A percentile compares a stretch with the other conserved stretches of the same genome.
Conservation (phyloP, 2,113 vertebrate genomes). For the Syrrhaptes paradoxus region DNA sequence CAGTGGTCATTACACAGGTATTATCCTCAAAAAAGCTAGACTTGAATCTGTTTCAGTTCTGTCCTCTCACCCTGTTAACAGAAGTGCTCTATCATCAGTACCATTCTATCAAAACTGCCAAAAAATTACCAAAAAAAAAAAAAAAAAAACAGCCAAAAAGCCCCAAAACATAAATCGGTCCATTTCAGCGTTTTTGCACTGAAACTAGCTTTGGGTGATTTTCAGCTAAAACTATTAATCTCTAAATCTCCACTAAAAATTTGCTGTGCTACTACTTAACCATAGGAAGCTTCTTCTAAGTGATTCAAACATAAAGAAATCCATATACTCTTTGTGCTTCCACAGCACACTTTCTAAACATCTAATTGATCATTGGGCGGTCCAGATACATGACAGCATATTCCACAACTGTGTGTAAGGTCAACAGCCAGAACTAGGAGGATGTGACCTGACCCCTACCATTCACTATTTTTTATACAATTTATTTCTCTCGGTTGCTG, state of each 20-base stretch:
- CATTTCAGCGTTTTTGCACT: neutral
- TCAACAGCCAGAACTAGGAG: neutral
- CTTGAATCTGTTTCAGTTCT: neutral
- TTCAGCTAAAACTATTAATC: conserved; percentile 49
- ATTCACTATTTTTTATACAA: neutral
- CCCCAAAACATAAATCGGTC: neutral
- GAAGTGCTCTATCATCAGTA: neutral
- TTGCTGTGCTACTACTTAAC: neutral
- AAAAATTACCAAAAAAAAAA: too few relatives aligned
- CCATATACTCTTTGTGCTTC: neutral
- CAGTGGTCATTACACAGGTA: neutral
- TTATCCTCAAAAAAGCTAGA: neutral
- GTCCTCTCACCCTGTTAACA: neutral
- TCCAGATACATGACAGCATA: neutral
- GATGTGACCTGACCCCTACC: neutral
- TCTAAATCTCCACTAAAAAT: conserved; percentile 30
- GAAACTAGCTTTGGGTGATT: conserved; percentile 11
- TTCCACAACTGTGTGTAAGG: neutral
- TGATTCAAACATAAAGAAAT: conserved; percentile 27
- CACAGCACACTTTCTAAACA: neutral
- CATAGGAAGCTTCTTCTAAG: neutral
- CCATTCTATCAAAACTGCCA: neutral
- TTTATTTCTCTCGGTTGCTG: neutral
- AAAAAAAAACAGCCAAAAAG: neutral
- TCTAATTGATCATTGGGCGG: neutral